Conservation (phyloP, 2,113 vertebrate genomes). For the Syrrhaptes paradoxus region DNA sequence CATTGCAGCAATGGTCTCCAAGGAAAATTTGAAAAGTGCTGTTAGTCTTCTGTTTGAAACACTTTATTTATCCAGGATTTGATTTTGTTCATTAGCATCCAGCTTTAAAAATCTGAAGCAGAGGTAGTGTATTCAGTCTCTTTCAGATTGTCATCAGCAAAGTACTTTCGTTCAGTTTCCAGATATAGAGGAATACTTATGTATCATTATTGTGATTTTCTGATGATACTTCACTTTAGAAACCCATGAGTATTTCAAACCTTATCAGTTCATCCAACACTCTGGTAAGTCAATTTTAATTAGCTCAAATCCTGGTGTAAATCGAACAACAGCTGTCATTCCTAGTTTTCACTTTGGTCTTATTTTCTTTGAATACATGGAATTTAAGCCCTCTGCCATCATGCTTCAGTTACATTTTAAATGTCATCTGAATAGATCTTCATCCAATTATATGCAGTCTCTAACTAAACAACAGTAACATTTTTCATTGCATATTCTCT, state of each 20-base stretch:
- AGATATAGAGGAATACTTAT: slow-evolving; percentile 8
- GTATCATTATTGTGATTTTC: slow-evolving; percentile 26
- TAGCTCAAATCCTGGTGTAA: background rate
- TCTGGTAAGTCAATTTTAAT: slow-evolving; percentile 34
- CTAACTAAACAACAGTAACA: background rate
- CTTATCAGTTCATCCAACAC: slow-evolving; percentile 15
- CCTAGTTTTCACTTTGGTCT: background rate
- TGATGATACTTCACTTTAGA: slow-evolving; percentile 30
- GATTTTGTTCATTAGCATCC: slow-evolving; percentile 43
- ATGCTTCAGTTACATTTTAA: background rate
- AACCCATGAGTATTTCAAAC: slow-evolving; percentile 15
- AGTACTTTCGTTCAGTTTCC: slow-evolving; percentile 31
- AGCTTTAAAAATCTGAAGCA: slow-evolving; percentile 34
- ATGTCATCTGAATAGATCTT: background rate
- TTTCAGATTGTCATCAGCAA: slow-evolving; percentile 20
- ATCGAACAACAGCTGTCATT: background rate
- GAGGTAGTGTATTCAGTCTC: background rate
- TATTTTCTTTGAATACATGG: background rate
- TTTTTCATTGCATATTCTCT: background rate
- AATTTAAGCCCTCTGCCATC: background rate
- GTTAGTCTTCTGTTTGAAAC: slow-evolving; percentile 23
- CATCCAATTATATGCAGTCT: background rate
- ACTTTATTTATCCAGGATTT: slow-evolving; percentile 39
- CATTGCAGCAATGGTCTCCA: background rate
- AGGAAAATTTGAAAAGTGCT: slow-evolving; percentile 10